These are phyloP conservation scores for Drosophila kikkawai DNA, from an alignment of 1,140 invertebrate genomes.

Conservation along the genomic window DNA sequence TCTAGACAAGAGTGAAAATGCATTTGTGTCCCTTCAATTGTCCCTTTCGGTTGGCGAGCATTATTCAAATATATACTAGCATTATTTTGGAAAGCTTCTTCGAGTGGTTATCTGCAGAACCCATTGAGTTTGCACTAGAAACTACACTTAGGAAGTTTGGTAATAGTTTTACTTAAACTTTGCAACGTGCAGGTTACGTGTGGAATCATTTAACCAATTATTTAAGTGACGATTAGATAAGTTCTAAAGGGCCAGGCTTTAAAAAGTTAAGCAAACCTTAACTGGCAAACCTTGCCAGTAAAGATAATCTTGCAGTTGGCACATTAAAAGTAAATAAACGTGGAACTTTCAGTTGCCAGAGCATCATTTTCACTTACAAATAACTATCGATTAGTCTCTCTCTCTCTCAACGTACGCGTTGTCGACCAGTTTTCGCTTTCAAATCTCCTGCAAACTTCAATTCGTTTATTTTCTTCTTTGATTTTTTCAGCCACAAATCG, in stretches of 20 bases:
- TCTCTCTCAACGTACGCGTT: neutral
- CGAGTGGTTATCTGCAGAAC: neutral
- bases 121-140: conserved; percentile 1
- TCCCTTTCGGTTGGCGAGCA: conserved; percentile 8
- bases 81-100: conserved; percentile 1
- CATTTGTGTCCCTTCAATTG: conserved; percentile 31
- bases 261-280: neutral
- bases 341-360: neutral
- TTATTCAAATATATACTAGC: conserved; percentile 10
- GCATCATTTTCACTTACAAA: conserved; percentile 11
- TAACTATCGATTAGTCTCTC: conserved; percentile 23
- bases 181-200: too few species aligned
- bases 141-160: neutral
- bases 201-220: too few species aligned
- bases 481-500: conserved; percentile 67
- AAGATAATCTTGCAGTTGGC: neutral
- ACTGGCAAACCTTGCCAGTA: neutral
- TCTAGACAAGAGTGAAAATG: conserved; percentile 49
- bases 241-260: too few species aligned
- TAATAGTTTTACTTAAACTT: too few species aligned
- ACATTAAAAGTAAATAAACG: neutral
- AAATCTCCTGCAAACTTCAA: conserved; percentile 40
- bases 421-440: conserved; percentile 22
- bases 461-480: conserved; percentile 46
- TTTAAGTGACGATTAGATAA: too few species aligned